A percentile compares a stretch with the other conserved stretches of the same genome.
Evolutionary conservation across 1,140 invertebrate genomes (phyloP).

Genomic region (Ceratosolen fusciceps): DNA sequence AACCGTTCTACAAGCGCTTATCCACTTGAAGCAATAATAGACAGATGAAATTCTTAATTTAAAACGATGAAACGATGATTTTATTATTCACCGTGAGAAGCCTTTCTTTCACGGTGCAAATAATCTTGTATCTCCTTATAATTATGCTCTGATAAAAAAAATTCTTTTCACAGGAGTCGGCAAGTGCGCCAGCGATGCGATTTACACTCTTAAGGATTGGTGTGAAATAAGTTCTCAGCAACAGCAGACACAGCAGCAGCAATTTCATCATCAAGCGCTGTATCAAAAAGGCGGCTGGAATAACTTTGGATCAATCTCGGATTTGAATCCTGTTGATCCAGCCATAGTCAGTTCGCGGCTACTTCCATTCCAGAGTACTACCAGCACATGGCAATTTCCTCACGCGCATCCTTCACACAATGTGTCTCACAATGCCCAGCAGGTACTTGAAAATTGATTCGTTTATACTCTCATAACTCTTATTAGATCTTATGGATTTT

Average conservation of each 20-base stretch:
- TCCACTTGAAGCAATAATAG: too few relatives aligned
- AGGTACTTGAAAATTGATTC: constrained; percentile 56
- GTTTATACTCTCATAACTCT: too few relatives aligned
- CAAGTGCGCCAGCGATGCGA: constrained; percentile 70
- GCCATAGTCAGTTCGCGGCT: constrained; percentile 84
- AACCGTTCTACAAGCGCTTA: not conserved
- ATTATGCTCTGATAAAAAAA: too few relatives aligned
- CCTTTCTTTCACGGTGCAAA: too few relatives aligned
- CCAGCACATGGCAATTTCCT: constrained; percentile 68
- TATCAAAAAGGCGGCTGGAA: constrained; percentile 69
- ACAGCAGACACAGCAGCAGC: constrained; percentile 57
- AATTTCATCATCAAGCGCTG: constrained; percentile 65
- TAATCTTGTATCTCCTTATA: too few relatives aligned
- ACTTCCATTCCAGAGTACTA: constrained; percentile 69
- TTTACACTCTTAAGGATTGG: constrained; percentile 69
- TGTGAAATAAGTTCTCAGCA: constrained; percentile 67
- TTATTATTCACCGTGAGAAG: too few relatives aligned
- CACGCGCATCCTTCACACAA: constrained; percentile 66
- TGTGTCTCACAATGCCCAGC: constrained; percentile 67
- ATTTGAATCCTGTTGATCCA: constrained; percentile 89
- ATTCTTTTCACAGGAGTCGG: constrained; percentile 64
- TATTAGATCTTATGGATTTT: too few relatives aligned
- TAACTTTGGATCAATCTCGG: constrained; percentile 71
- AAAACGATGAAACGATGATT: too few relatives aligned
- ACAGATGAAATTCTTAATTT: too few relatives aligned